Percentiles rank a stretch among this genome's conserved stretches.
Conservation (phyloP, 30 jellyfish, hydroid and myxozoan species). For the Mastigias papua region DNA sequence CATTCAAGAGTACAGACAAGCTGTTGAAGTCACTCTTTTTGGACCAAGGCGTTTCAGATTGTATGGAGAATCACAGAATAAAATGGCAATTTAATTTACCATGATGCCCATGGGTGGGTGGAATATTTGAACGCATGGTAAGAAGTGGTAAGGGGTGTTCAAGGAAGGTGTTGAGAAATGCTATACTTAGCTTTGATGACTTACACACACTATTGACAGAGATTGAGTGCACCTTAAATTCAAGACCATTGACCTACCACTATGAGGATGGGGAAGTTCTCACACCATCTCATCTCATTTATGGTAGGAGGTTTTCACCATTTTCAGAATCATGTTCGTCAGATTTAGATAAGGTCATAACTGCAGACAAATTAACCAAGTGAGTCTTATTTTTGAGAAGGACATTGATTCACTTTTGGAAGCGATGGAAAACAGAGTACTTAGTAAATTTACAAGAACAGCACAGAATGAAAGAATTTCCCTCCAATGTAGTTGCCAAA, state of each 20-base stretch:
- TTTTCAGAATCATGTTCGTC: not conserved
- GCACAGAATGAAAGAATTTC: constrained; percentile 11
- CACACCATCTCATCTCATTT: constrained; percentile 54
- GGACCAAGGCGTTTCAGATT: constrained; percentile 1
- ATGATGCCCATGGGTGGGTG: constrained; percentile 63
- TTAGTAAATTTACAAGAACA: constrained; percentile 49
- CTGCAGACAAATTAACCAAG: constrained; percentile 7
- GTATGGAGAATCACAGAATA: constrained; percentile 10
- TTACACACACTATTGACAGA: constrained; percentile 36
- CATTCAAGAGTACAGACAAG: constrained; percentile 53
- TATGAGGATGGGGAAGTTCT: constrained; percentile 44
- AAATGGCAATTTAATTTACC: constrained; percentile 49
- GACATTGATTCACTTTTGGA: constrained; percentile 62
- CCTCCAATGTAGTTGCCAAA: constrained; percentile 1
- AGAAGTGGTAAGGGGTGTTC: constrained; percentile 53
- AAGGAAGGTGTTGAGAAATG: constrained; percentile 22
- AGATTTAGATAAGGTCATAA: not conserved
- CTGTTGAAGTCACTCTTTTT: not conserved
- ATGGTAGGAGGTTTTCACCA: constrained; percentile 25
- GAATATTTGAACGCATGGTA: constrained; percentile 62
- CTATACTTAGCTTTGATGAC: constrained; percentile 30
- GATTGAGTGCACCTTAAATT: constrained; percentile 18
- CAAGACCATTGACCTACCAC: constrained; percentile 42
- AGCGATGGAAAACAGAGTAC: constrained; percentile 66
- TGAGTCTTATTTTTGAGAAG: constrained; percentile 5